These are phyloP conservation scores for Macquaria australasica DNA, from an alignment of 2,113 vertebrate species.

Conservation along the genomic window DNA sequence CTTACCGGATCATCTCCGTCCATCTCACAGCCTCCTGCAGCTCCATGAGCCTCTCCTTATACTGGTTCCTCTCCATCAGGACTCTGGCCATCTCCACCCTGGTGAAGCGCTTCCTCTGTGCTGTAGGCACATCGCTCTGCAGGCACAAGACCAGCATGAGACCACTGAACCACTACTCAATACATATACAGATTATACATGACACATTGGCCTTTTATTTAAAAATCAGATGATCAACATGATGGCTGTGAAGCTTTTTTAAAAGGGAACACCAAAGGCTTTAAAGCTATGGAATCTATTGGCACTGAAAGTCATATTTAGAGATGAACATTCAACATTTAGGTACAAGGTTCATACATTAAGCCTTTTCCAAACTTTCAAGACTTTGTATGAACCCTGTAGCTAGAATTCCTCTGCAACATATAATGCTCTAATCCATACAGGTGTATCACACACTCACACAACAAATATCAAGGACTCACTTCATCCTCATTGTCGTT, in stretches of 20 bases:
- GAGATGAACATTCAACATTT: not conserved
- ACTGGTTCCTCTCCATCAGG: conserved; percentile 99
- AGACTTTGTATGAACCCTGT: too few species aligned
- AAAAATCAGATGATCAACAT: not conserved
- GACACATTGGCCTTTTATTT: not conserved
- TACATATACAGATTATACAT: too few species aligned
- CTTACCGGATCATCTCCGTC: conserved; percentile 98
- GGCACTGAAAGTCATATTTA: not conserved
- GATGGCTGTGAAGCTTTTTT: not conserved
- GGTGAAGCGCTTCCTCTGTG: conserved; percentile 97
- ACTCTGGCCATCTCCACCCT: conserved; percentile 98
- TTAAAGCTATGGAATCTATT: not conserved
- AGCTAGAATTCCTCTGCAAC: not conserved
- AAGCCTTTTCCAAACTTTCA: too few species aligned
- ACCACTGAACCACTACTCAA: not conserved
- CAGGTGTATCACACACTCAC: not conserved
- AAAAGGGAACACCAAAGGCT: not conserved
- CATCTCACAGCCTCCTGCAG: conserved; percentile 98
- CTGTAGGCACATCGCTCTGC: conserved; percentile 96
- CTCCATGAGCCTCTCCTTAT: conserved; percentile 99
- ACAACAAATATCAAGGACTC: conserved; percentile 63
- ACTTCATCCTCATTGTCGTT: conserved; percentile 93
- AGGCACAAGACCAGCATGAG: conserved; percentile 12
- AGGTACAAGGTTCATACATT: not conserved
- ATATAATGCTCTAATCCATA: not conserved